Evolutionary conservation across 2,888 invertebrate genomes (phyloP), one percentile per base, ranked within the genome.

Genomic region (Hemicrepidius hirtus): DNA sequence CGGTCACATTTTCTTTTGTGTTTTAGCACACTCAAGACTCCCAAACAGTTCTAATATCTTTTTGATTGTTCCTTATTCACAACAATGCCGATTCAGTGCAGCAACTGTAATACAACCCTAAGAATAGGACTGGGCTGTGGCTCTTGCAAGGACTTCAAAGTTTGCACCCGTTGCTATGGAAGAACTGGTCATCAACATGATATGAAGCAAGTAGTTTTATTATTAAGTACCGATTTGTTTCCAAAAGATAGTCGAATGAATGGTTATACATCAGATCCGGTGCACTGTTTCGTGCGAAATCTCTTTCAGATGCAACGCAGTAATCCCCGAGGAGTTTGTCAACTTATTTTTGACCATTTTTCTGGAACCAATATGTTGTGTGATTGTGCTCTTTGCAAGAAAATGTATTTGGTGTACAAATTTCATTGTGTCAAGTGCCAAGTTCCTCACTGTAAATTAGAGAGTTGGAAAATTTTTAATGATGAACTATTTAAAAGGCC

Each of bases 11-110:
- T n/a, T n/a, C 32, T 32, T 32, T 9, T 32, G 5, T 6, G 4
- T 32, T 32, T 32, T 13, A 65, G 65, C 65, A 53, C 65, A 65
- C 41, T 65, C 65, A 65, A 50, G 65, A 37, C 21, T 65, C 41
- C 50, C 1, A 32, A 9, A 9, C 7, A 9, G 9, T 32, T 32
- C 32, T 9, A 32, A 9, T 32, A 9, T 9, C n/a, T n/a, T n/a
- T 32, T 32, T 6, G 32, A 32, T 32, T 32, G 32, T 32, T 32
- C 32, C 32, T 6, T 9, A 9, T 9, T 1, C 4, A 9, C 32
- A 32, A 32, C 9, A 32, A 32, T 5, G 4, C 7, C 32, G 4
- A 46, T 46, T 18, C 10, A 10, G 18, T 68, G 68, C 37, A 60
- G n/a, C 24, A 60, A 13, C 37, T 68, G 68, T 20, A 59, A 59